A percentile compares a stretch with the other conserved stretches of the same genome.
Evolutionary conservation across 2,797 vertebrate genomes (phyloP).

Genomic region (Tapera naevia): DNA sequence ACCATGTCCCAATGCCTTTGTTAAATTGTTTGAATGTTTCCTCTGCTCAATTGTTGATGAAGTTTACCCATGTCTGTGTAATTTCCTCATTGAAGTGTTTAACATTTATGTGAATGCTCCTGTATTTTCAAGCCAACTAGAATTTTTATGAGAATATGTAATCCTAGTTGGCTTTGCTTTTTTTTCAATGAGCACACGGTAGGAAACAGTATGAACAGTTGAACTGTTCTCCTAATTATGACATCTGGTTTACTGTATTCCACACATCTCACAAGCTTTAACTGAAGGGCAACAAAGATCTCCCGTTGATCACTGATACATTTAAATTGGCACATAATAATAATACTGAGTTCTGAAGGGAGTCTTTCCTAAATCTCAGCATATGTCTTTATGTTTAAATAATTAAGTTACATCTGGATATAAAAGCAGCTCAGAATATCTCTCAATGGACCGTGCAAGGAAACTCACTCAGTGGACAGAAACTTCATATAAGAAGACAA

Average conservation of each 20-base stretch:
- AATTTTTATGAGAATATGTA: slow-evolving; percentile 69
- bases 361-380: slow-evolving; percentile 73
- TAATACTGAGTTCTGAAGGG: slow-evolving; percentile 69
- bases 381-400: slow-evolving; percentile 74
- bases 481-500: slow-evolving; percentile 10
- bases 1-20: slow-evolving; percentile 51
- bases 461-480: slow-evolving; percentile 51
- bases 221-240: slow-evolving; percentile 67
- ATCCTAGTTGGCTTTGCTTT: slow-evolving; percentile 52
- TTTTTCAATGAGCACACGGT: slow-evolving; percentile 46
- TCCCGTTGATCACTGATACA: slow-evolving; percentile 70
- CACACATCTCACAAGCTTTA: slow-evolving; percentile 57
- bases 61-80: slow-evolving; percentile 60
- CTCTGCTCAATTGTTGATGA: slow-evolving; percentile 68
- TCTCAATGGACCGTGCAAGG: slow-evolving; percentile 50
- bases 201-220: slow-evolving; percentile 63
- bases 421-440: slow-evolving; percentile 61
- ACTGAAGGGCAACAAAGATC: slow-evolving; percentile 73
- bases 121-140: slow-evolving; percentile 57
- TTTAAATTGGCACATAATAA: slow-evolving; percentile 71
- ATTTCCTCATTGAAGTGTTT: slow-evolving; percentile 67
- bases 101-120: slow-evolving; percentile 58
- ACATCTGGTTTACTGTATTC: slow-evolving; percentile 60
- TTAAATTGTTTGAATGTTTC: slow-evolving; percentile 69
- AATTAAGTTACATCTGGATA: slow-evolving; percentile 75